Evolutionary conservation across 1,140 invertebrate genomes (phyloP).

Genomic region (Branchinecta lynchi): DNA sequence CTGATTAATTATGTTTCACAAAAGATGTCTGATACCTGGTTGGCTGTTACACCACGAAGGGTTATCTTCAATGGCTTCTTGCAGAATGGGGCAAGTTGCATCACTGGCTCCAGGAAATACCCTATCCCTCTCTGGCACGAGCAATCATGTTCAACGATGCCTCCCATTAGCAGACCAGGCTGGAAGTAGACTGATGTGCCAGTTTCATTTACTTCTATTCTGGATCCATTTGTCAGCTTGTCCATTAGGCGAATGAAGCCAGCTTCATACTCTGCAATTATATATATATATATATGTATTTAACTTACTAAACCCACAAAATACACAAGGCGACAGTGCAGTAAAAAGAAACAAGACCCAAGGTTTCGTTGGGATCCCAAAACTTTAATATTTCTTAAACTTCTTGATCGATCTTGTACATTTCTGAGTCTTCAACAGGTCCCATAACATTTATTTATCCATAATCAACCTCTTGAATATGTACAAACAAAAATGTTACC

Average conservation of each 20-base stretch:
- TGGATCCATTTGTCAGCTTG: conserved; percentile 84
- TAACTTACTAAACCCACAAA: too few relatives aligned
- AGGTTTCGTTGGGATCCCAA: too few relatives aligned
- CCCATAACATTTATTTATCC: too few relatives aligned
- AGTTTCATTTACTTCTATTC: conserved; percentile 76
- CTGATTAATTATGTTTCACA: too few relatives aligned
- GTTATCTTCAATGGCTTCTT: conserved; percentile 69
- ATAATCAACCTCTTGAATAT: too few relatives aligned
- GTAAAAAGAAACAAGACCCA: too few relatives aligned
- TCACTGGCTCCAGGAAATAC: conserved; percentile 80
- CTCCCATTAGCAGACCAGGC: conserved; percentile 78
- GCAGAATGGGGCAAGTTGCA: conserved; percentile 84
- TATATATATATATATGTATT: too few relatives aligned
- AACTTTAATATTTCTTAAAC: too few relatives aligned
- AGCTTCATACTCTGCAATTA: conserved; percentile 66
- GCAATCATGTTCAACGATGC: conserved; percentile 72
- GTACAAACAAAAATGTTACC: too few relatives aligned
- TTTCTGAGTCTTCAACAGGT: too few relatives aligned
- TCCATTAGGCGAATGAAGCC: conserved; percentile 77
- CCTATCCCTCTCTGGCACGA: conserved; percentile 60
- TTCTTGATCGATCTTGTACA: too few relatives aligned
- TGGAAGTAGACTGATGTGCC: conserved; percentile 75
- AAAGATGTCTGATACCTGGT: conserved; percentile 34
- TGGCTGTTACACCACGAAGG: conserved; percentile 78
- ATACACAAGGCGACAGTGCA: too few relatives aligned